These are phyloP conservation scores for Scaptomyza graminum DNA, from an alignment of 1,140 invertebrate genomes.

Conservation along the genomic window DNA sequence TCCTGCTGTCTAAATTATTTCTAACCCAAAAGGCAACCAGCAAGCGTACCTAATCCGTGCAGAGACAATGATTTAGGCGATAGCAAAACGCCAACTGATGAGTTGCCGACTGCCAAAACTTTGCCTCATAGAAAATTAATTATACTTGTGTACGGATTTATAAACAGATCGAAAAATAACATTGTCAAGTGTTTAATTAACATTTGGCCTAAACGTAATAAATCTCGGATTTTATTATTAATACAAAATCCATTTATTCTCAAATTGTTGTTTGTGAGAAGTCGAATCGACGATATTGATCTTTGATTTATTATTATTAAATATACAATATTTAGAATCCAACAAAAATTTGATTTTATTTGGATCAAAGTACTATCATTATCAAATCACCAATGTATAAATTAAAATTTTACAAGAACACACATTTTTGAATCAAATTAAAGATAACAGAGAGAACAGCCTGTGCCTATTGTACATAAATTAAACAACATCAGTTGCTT, in stretches of 20 bases:
- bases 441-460: conserved; percentile 17
- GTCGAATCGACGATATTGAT: too few species aligned
- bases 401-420: too few species aligned
- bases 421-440: background rate
- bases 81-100: conserved; percentile 47
- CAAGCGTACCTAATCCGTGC: conserved; percentile 70
- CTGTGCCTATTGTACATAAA: conserved; percentile 35
- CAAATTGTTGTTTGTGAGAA: too few species aligned
- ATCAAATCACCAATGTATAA: too few species aligned
- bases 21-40: conserved; percentile 51
- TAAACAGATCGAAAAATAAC: background rate
- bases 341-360: too few species aligned
- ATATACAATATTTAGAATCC: too few species aligned
- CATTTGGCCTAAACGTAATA: too few species aligned
- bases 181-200: background rate
- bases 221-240: too few species aligned
- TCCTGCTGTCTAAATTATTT: conserved; percentile 2
- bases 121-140: conserved; percentile 14
- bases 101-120: conserved; percentile 58
- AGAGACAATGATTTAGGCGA: conserved; percentile 84
- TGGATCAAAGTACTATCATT: too few species aligned
- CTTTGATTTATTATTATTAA: too few species aligned
- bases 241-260: too few species aligned
- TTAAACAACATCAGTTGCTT: conserved; percentile 23
- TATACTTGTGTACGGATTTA: conserved; percentile 1